Evolutionary conservation across 2,888 invertebrate genomes (phyloP), one percentile per base, ranked within the genome.

Genomic region (Diaphora mendica): DNA sequence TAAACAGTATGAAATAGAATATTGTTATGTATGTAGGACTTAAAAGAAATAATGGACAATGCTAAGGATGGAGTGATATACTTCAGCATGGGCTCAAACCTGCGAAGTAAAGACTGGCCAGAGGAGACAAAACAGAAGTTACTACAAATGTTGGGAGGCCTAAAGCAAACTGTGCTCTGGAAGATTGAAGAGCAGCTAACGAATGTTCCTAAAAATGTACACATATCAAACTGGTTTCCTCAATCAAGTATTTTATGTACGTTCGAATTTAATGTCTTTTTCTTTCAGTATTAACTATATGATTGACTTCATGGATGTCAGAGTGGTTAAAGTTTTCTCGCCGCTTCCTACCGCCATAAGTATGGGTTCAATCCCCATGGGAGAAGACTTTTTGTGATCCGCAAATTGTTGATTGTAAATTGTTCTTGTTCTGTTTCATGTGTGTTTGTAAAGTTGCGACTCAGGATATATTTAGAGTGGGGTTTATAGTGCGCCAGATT

Each of bases 111-210:
- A n/a, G 78, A 84, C 1, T 84, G 95, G 73, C 91, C 94, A 0
- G 86, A 87, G 0, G 80, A 86, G 42, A 74, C 90, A 2, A 91
- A 90, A 73, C 78, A 79, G 15, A 84, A 81, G 0, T 80, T 96
- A 3, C 26, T 95, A 0, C 82, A 88, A n/a, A 88, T 92, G 35
- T 94, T 96, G 68, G 86, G 91, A 3, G 84, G 82, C 5, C 80
- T 96, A 48, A 92, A 94, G 66, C 94, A 96, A 79, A 92, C 91
- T 0, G 93, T 96, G 0, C 78, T 96, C n/a, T 95, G 95, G 95
- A 96, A 94, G 80, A 92, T 92, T 77, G 94, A 93, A 77, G 90
- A 90, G 62, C 76, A 77, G 0, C 65, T 92, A n/a, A 85, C 88
- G 0, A 82, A 88, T 42, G 39, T 83, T 15, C 93, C 95, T 0